Percentiles rank a stretch among this genome's conserved stretches.
Evolutionary conservation across 2,888 invertebrate genomes (phyloP).

Genomic region (Xestia c-nigrum): DNA sequence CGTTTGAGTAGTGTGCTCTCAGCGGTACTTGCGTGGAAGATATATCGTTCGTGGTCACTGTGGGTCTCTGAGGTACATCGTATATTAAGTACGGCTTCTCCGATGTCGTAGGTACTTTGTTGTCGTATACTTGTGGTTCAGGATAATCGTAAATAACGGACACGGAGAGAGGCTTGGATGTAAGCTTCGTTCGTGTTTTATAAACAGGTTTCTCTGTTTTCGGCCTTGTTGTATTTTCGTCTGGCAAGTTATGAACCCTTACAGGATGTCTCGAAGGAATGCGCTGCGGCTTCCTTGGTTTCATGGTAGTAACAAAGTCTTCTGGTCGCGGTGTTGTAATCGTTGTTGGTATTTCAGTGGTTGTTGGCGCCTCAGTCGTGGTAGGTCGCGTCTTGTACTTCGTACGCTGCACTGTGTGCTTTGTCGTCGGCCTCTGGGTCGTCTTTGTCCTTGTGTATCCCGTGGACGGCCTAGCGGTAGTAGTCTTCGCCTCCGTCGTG

Average conservation of each 20-base stretch:
- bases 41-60: constrained; percentile 81
- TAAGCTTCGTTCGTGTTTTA: constrained; percentile 87
- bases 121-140: constrained; percentile 82
- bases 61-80: constrained; percentile 85
- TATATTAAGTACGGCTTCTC: constrained; percentile 89
- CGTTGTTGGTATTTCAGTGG: constrained; percentile 84
- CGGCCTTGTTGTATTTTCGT: constrained; percentile 81
- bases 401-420: constrained; percentile 79
- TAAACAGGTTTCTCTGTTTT: constrained; percentile 86
- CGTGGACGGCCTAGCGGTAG: constrained; percentile 75
- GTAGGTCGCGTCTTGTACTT: constrained; percentile 86
- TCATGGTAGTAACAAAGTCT: constrained; percentile 84
- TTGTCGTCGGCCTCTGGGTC: constrained; percentile 79
- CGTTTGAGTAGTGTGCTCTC: constrained; percentile 91
- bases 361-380: constrained; percentile 80
- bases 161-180: constrained; percentile 87
- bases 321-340: constrained; percentile 82
- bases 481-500: constrained; percentile 79
- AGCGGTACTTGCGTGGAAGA: constrained; percentile 92
- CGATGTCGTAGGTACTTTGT: constrained; percentile 83
- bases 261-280: constrained; percentile 86
- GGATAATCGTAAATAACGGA: constrained; percentile 88
- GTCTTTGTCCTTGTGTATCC: constrained; percentile 80
- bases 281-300: constrained; percentile 83
- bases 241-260: constrained; percentile 84